Percentiles rank a stretch among this genome's conserved stretches.
Evolutionary conservation across 2,113 vertebrate genomes (phyloP).

Genomic region (Ellobius talpinus): DNA sequence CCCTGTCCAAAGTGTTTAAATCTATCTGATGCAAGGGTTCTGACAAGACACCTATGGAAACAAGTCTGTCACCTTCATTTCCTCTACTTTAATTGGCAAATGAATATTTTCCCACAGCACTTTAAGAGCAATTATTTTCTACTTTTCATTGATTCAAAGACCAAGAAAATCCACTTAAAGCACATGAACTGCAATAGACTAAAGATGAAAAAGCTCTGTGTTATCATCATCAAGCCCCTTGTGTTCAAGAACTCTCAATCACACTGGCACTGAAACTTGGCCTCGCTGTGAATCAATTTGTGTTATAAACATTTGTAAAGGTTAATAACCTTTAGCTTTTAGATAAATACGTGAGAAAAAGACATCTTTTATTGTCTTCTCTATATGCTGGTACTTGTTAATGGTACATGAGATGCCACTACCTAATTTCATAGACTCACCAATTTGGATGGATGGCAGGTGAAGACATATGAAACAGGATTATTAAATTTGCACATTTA

Average conservation of each 20-base stretch:
- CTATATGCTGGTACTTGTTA: not conserved
- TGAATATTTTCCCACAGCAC: not conserved
- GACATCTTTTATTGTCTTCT: not conserved
- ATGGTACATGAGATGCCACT: not conserved
- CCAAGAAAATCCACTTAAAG: not conserved
- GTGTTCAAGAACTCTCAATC: not conserved
- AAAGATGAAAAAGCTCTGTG: not conserved
- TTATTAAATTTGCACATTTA: constrained; percentile 25
- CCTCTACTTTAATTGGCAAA: not conserved
- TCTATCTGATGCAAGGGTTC: not conserved
- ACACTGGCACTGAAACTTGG: not conserved
- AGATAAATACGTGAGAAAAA: not conserved
- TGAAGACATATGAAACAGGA: not conserved
- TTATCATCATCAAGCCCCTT: not conserved
- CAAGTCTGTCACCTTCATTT: not conserved
- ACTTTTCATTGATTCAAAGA: constrained; percentile 6
- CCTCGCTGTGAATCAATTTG: not conserved
- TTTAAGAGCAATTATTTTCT: constrained; percentile 9
- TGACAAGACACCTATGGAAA: not conserved
- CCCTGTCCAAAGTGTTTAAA: not conserved
- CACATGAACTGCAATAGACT: not conserved
- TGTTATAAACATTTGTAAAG: not conserved
- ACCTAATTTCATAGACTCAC: not conserved
- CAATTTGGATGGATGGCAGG: constrained; percentile 8
- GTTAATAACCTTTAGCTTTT: not conserved